Base-by-base conservation (phyloP, 2,888 invertebrate species). In the Aphodius granarius region DNA sequence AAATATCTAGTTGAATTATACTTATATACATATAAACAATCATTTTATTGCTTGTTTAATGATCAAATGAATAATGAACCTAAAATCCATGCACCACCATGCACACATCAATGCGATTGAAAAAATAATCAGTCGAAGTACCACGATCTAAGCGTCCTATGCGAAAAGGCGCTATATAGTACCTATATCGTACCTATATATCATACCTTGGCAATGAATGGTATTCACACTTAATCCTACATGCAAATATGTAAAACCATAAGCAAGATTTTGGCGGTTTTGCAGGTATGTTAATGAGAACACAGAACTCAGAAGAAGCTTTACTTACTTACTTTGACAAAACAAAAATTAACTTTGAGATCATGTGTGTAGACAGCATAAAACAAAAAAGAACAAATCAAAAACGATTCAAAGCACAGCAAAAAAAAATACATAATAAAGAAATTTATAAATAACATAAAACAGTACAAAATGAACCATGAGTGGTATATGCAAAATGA, bases 341-440 rank as follows among this genome's bases (percentile, higher is more conserved):
- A 72, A 17, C 15, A 66, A 66, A 21, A 66, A 21, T 16, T 66
- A 66, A 17, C 73, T 73, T 22, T 76, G 74, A 77, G 76, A 78
- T 78, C 78, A 78, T 73, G 73, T 74, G 76, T 78, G 73, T 76
- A 75, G 71, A 76, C 72, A 73, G 74, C 23, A 63, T 5, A n/a
- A 63, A 72, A 19, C 13, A 72, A 16, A 22, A n/a, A 22, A 4
- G 18, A 68, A 16, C n/a, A 71, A 71, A 70, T 23, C 74, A 71
- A 73, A 73, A 75, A 76, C 63, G 43, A 9, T 43, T 43, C 9
- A 43, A 43, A 43, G 43, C 43, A 43, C 43, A 43, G 43, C 43
- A 43, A 43, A 43, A 43, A 72, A 62, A 43, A 43, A 43, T 43
- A 43, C 43, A 43, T 76, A 20, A 70, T 63, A 62, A 62, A 68